Evolutionary conservation across 2,113 vertebrate species (phyloP), one percentile per base, ranked within the genome.

Genomic region (Lycaon pictus): DNA sequence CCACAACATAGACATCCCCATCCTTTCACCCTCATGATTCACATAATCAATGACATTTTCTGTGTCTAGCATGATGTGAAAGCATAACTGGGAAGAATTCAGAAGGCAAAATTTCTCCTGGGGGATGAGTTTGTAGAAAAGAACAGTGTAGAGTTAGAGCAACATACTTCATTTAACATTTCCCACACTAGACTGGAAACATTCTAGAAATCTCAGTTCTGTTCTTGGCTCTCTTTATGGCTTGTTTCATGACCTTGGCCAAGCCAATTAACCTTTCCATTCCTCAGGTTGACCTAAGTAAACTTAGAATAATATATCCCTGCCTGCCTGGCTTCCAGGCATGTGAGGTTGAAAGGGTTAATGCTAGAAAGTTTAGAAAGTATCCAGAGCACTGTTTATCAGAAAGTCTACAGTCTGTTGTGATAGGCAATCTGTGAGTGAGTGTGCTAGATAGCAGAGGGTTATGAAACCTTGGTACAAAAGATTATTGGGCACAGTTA

Each of bases 241-340:
- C 62, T 88, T 84, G 29, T 90, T 98, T 95, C 88, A 94, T 92
- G 88, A 97, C 92, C 71, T 97, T 97, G 95, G 65, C 60, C 60
- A 95, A 96, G 82, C 86, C 90, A 97, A 96, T 96, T 97, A 97
- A 98, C 95, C 95, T 98, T 95, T 96, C 76, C 84, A 97, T 96
- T 97, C 81, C 92, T 97, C 94, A 91, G 29, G 84, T 65, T 97
- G 93, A 97, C 97, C 98, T 98, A 27, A 51, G 85, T 93, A 88
- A 88, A 96, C 94, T 96, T 82, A 86, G 81, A 90, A 95, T 96
- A 96, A 97, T 94, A 63, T 79, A 92, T n/a, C 58, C 51, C 37
- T 85, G 79, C 87, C 58, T 96, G 53, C 88, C 37, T 97, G 90
- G 71, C 80, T 97, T 43, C 95, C 65, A 92, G 86, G 95, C 88